A percentile compares a stretch with the other conserved stretches of the same genome.
Evolutionary conservation across 2,888 invertebrate species (phyloP).

Genomic region (Aporophyla lueneburgensis): DNA sequence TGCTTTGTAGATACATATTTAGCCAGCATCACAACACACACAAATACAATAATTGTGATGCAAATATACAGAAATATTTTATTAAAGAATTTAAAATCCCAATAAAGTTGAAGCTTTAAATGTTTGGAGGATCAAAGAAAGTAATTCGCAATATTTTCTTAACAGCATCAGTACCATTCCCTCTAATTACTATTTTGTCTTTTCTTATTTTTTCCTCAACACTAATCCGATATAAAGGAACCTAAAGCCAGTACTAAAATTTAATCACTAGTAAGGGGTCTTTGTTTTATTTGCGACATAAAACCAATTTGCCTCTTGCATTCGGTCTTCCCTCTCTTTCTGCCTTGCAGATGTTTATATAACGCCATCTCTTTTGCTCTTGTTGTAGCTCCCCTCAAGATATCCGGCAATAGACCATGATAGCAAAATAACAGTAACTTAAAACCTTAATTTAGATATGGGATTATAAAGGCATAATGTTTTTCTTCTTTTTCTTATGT

Average conservation of each 20-base stretch:
- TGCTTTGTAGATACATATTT: neutral
- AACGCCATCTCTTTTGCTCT: slow-evolving; percentile 34
- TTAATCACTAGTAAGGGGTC: slow-evolving; percentile 69
- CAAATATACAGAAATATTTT: neutral
- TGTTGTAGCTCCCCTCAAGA: slow-evolving; percentile 45
- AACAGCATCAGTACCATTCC: slow-evolving; percentile 7
- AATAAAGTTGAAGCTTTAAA: neutral
- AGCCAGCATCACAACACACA: neutral
- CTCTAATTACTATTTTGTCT: slow-evolving; percentile 49
- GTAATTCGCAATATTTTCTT: neutral
- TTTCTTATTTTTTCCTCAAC: slow-evolving; percentile 45
- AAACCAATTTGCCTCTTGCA: slow-evolving; percentile 66
- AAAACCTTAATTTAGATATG: slow-evolving; percentile 68
- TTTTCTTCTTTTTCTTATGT: slow-evolving; percentile 44
- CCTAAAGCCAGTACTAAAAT: slow-evolving; percentile 70
- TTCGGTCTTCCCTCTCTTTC: slow-evolving; percentile 39
- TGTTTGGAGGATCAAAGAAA: slow-evolving; percentile 4
- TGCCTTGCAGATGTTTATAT: slow-evolving; percentile 5
- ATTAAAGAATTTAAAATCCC: neutral
- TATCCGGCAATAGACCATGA: slow-evolving; percentile 61
- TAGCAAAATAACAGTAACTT: slow-evolving; percentile 69
- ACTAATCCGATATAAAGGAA: slow-evolving; percentile 62
- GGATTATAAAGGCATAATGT: slow-evolving; percentile 57
- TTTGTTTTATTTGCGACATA: slow-evolving; percentile 71
- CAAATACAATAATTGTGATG: neutral